Evolutionary conservation across 2,797 vertebrate species (phyloP).

Genomic region (Tokudaia tokunoshimensis): DNA sequence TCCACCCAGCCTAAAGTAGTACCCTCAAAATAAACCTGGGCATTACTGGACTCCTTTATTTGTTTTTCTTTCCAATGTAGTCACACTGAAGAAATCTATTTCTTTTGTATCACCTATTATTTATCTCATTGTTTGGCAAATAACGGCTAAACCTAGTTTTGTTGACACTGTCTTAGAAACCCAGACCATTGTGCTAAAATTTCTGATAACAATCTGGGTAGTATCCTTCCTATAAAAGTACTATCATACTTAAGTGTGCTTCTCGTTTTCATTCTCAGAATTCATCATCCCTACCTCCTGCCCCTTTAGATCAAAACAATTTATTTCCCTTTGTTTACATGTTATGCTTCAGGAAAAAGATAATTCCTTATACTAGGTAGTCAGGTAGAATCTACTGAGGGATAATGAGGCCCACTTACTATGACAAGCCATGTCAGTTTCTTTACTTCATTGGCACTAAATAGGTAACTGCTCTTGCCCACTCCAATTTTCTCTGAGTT

Average conservation of each 20-base stretch:
- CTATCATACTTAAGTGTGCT: background rate
- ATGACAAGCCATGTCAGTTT: constrained; percentile 71
- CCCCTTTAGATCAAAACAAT: constrained; percentile 27
- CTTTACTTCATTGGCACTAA: constrained; percentile 67
- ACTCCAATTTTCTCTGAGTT: constrained; percentile 74
- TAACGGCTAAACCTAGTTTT: background rate
- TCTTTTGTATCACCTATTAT: background rate
- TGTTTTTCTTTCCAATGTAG: background rate
- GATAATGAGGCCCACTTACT: constrained; percentile 74
- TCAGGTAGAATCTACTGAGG: constrained; percentile 50
- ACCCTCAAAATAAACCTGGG: background rate
- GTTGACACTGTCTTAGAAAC: background rate
- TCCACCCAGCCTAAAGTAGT: background rate
- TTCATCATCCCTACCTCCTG: background rate
- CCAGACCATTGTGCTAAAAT: background rate
- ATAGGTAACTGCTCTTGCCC: constrained; percentile 56
- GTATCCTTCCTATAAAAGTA: constrained; percentile 10
- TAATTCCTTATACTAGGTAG: constrained; percentile 49
- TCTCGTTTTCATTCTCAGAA: constrained; percentile 31
- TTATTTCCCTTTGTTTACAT: constrained; percentile 28
- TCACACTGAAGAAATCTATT: background rate
- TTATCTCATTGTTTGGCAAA: background rate
- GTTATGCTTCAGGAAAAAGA: constrained; percentile 56
- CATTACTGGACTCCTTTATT: background rate
- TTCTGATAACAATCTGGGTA: background rate